Conservation (phyloP, 2,797 vertebrate genomes). For the Neomorphus geoffroyi region DNA sequence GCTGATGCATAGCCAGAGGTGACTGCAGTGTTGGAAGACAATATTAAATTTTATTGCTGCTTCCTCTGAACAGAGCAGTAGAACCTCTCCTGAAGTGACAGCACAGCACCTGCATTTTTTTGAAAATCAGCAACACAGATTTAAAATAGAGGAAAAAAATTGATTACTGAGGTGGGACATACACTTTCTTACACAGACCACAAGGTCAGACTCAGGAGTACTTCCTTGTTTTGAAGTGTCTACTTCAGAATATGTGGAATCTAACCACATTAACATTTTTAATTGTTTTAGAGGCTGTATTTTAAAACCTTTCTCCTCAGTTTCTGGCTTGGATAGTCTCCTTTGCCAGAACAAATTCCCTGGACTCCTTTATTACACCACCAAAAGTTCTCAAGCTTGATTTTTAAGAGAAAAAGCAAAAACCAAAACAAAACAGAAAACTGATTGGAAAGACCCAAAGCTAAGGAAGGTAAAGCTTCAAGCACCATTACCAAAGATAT, state of each 20-base stretch:
- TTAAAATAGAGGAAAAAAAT: not conserved
- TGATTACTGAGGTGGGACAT: not conserved
- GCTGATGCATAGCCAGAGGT: not conserved
- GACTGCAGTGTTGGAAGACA: not conserved
- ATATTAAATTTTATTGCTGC: not conserved
- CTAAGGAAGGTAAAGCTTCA: conserved; percentile 21
- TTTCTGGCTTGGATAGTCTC: not conserved
- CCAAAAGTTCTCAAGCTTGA: conserved; percentile 70
- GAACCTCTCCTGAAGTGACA: conserved; percentile 10
- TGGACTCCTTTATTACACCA: conserved; percentile 57
- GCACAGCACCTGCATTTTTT: not conserved
- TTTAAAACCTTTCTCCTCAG: not conserved
- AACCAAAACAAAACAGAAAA: not conserved
- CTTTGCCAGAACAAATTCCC: conserved; percentile 31
- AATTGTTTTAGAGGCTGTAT: not conserved
- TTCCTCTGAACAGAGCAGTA: not conserved
- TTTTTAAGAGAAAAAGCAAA: conserved; percentile 49
- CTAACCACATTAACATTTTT: not conserved
- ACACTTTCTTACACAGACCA: not conserved
- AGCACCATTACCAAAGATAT: conserved; percentile 21
- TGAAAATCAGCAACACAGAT: not conserved
- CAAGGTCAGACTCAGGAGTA: not conserved
- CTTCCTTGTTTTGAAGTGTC: not conserved
- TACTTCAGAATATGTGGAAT: not conserved
- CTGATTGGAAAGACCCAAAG: conserved; percentile 27